A percentile compares a stretch with the other conserved stretches of the same genome.
Conservation (phyloP, 2,888 invertebrate species). For the Melikaiella ostensackeni region DNA sequence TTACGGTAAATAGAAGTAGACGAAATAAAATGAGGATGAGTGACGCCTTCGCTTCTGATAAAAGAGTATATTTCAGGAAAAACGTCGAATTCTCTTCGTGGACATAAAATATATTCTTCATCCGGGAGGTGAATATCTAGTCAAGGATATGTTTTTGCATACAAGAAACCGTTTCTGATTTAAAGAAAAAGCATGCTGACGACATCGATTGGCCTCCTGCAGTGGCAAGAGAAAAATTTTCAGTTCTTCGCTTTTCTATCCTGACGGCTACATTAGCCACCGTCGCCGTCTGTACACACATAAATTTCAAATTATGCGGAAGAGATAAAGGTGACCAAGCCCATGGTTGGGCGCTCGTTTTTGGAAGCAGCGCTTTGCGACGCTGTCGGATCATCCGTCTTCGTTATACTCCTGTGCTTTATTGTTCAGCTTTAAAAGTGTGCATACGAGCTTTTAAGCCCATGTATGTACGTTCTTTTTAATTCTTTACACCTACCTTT, state of each 20-base stretch:
- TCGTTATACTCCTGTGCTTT: constrained; percentile 56
- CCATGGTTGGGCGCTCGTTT: constrained; percentile 50
- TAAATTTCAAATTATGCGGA: constrained; percentile 70
- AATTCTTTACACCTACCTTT: background rate
- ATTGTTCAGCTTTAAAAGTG: constrained; percentile 42
- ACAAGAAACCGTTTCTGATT: constrained; percentile 1
- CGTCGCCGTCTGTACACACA: constrained; percentile 49
- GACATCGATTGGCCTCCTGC: constrained; percentile 46
- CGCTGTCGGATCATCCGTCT: constrained; percentile 59
- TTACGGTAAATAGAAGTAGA: too few species aligned
- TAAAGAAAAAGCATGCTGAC: constrained; percentile 27
- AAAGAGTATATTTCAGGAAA: background rate
- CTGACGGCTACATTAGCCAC: constrained; percentile 51
- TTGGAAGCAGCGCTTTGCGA: constrained; percentile 55
- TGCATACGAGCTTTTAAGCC: background rate
- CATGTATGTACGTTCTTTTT: constrained; percentile 2
- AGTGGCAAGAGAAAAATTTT: constrained; percentile 29
- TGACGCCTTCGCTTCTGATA: background rate
- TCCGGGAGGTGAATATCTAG: background rate
- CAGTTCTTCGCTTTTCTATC: constrained; percentile 64
- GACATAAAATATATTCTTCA: background rate
- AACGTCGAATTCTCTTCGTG: background rate
- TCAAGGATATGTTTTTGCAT: background rate
- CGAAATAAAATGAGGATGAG: too few species aligned
- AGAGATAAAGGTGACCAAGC: constrained; percentile 67